phyloP scores from a whole-genome alignment of 2,888 invertebrate species.

The Tortricodes alternella region DNA sequence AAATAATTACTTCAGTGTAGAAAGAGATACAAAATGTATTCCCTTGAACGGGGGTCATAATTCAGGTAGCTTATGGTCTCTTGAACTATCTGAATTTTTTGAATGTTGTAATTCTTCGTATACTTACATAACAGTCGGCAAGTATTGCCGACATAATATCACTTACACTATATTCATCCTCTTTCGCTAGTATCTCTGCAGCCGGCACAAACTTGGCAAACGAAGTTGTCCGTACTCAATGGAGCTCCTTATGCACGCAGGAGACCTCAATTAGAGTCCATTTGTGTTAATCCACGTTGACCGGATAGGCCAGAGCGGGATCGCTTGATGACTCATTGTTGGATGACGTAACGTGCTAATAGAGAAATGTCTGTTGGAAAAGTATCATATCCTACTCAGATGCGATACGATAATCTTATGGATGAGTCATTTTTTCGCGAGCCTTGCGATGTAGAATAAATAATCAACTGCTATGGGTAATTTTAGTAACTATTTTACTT shows the following conservation, averaged over 20 bases:
- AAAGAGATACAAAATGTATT: too few relatives aligned
- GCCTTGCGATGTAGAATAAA: too few relatives aligned
- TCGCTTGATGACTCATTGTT: slow-evolving; percentile 28
- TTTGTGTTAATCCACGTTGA: slow-evolving; percentile 49
- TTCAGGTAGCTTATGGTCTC: too few relatives aligned
- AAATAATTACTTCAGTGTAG: too few relatives aligned
- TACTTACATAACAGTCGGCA: too few relatives aligned
- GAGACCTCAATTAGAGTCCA: slow-evolving; percentile 49
- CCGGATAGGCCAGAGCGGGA: slow-evolving; percentile 34
- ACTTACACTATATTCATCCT: slow-evolving; percentile 11
- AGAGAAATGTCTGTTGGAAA: slow-evolving; percentile 22
- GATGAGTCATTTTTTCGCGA: slow-evolving; percentile 22
- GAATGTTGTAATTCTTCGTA: too few relatives aligned
- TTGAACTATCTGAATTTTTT: neutral
- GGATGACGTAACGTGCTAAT: slow-evolving; percentile 21
- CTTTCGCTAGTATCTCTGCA: slow-evolving; percentile 10
- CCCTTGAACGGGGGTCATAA: too few relatives aligned
- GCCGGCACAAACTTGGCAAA: slow-evolving; percentile 30
- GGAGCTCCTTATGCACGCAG: slow-evolving; percentile 37
- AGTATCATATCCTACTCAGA: slow-evolving; percentile 10
- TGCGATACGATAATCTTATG: slow-evolving; percentile 19
- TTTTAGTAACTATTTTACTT: too few relatives aligned
- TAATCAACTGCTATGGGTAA: too few relatives aligned
- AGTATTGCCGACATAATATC: too few relatives aligned
- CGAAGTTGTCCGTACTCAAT: slow-evolving; percentile 31